Base-by-base conservation (phyloP, 2,888 invertebrate genomes). In the Neoaliturus tenellus region DNA sequence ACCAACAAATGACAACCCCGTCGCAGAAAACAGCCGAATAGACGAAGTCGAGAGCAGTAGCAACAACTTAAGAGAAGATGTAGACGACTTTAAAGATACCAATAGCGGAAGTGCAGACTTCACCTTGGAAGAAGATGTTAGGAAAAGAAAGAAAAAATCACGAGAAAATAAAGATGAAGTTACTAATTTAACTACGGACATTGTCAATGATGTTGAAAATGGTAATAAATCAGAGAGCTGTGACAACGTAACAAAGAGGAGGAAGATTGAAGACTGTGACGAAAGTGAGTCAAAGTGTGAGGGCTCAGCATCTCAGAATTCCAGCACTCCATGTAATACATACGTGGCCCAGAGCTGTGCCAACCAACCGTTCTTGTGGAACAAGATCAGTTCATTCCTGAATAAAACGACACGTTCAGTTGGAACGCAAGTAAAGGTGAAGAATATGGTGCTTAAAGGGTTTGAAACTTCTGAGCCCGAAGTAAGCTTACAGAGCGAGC, bases 401-500 rank as follows among this genome's bases (percentile, higher is more conserved):
- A 78, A 78, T 23, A 78, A 78, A 20, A 35, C 55, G 31, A 78
- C 78, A 20, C 28, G 78, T 48, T 78, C 78, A 55, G 78, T 78
- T 6, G 78, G 78, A 55, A 78, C 78, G 5, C 78, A 78, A 55
- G 78, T 78, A 4, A 78, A 55, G 31, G 51, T 78, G 14, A 78
- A 78, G 35, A 78, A 78, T n/a, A 55, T 78, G 78, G 20, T 48
- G 31, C 48, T 78, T 4, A 78, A 78, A 23, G 78, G 78, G 35
- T 78, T 78, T 78, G 78, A 78, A 31, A 51, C 55, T 20, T 78
- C 78, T n/a, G 78, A 78, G 23, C 78, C 78, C 8, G 78, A 55
- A 78, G 78, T 78, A 33, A 78, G 78, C 35, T 78, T 78, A 35
- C 78, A 78, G 35, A 78, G 78, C 44, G 78, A 78, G 17, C 35